These are phyloP conservation scores for Sula dactylatra DNA, from an alignment of 2,113 vertebrate genomes.

Conservation along the genomic window DNA sequence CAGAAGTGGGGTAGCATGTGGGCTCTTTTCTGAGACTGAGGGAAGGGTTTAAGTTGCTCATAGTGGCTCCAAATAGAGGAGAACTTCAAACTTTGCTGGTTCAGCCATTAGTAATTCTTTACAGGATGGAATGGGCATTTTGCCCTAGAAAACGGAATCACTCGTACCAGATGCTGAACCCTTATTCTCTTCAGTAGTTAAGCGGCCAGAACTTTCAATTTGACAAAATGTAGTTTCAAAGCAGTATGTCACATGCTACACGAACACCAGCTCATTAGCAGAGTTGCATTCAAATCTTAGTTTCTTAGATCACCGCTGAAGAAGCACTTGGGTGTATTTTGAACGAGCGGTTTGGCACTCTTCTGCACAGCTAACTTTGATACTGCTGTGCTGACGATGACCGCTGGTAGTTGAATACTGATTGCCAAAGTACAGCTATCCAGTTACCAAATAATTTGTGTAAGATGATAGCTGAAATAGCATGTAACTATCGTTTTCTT, in stretches of 20 bases:
- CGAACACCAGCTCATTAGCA: rapidly evolving
- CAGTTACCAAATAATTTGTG: neutral
- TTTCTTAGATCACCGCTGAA: neutral
- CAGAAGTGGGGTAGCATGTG: neutral
- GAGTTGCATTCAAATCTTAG: neutral
- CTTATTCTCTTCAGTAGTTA: neutral
- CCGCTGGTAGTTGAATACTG: neutral
- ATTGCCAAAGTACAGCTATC: neutral
- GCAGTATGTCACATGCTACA: rapidly evolving
- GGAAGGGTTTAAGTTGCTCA: neutral
- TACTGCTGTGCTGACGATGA: neutral
- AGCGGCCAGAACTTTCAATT: neutral
- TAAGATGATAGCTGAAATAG: neutral
- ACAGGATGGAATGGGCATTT: neutral
- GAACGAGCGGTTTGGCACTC: neutral
- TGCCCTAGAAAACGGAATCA: neutral
- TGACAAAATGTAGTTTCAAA: neutral
- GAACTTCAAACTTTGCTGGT: neutral
- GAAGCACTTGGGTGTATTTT: neutral
- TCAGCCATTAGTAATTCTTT: neutral
- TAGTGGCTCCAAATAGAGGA: neutral
- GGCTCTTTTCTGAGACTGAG: neutral
- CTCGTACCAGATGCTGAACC: neutral
- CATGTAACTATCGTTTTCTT: neutral
- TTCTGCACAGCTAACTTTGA: neutral